Conservation (phyloP, 2,888 invertebrate genomes). For the Galerucella calmariensis region DNA sequence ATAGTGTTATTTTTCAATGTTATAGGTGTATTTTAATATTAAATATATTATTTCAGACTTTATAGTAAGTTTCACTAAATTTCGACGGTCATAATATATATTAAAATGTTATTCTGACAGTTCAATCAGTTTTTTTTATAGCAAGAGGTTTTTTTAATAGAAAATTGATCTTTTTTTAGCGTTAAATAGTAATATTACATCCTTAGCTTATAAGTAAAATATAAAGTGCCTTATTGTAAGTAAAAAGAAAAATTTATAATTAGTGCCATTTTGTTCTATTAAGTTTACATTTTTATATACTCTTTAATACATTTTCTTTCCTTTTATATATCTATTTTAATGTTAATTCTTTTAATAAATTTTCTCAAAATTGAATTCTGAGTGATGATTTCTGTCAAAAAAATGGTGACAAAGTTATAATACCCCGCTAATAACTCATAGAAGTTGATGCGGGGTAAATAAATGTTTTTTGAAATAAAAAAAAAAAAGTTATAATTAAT, state of each 20-base stretch:
- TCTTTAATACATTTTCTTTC: not conserved
- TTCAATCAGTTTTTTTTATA: too few relatives aligned
- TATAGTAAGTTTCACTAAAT: too few relatives aligned
- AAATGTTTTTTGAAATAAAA: too few relatives aligned
- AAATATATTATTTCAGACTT: too few relatives aligned
- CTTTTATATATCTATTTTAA: not conserved
- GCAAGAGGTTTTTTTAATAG: not conserved
- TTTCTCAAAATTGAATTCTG: not conserved
- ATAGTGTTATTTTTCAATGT: too few relatives aligned
- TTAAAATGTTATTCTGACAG: too few relatives aligned
- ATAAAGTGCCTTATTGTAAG: not conserved
- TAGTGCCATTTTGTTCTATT: slow-evolving; percentile 6
- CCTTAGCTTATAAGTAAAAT: not conserved
- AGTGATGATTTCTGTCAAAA: not conserved
- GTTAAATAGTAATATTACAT: not conserved
- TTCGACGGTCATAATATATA: too few relatives aligned
- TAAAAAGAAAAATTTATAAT: not conserved
- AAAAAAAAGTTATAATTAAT: too few relatives aligned
- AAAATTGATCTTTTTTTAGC: not conserved
- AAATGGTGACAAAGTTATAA: too few relatives aligned
- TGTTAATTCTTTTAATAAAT: not conserved
- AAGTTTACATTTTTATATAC: not conserved
- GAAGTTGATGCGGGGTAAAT: too few relatives aligned
- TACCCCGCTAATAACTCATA: too few relatives aligned
- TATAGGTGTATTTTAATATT: too few relatives aligned